A percentile compares a stretch with the other conserved stretches of the same genome.
Conservation (phyloP, 2,888 invertebrate species). For the Orthonychiurus folsomi region DNA sequence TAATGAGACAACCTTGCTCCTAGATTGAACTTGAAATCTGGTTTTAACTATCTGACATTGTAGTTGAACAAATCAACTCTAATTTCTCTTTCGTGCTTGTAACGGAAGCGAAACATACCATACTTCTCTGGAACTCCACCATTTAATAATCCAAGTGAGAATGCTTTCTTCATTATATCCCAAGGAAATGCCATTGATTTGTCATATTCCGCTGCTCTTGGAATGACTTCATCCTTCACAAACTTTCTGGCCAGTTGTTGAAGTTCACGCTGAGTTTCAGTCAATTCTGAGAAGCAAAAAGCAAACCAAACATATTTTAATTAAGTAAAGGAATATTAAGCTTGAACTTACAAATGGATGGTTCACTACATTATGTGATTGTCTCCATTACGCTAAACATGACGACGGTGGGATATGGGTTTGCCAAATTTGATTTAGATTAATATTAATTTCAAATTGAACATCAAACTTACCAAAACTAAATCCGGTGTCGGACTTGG, state of each 20-base stretch:
- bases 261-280: conserved; percentile 66
- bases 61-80: not conserved
- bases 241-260: conserved; percentile 81
- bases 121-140: conserved; percentile 45
- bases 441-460: not conserved
- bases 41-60: not conserved
- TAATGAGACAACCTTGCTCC: too few species aligned
- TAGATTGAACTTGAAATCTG: too few species aligned
- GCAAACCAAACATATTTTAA: conserved; percentile 64
- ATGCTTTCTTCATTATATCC: conserved; percentile 89
- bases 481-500: not conserved
- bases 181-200: conserved; percentile 86
- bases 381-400: too few species aligned
- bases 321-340: too few species aligned
- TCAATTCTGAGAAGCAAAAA: conserved; percentile 52
- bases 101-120: conserved; percentile 32
- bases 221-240: conserved; percentile 81
- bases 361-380: too few species aligned
- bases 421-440: not conserved
- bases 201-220: conserved; percentile 80
- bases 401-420: too few species aligned
- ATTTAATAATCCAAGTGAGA: conserved; percentile 52
- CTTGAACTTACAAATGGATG: too few species aligned
- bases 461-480: not conserved
- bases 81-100: not conserved